Percentiles rank a stretch among this genome's conserved stretches.
Evolutionary conservation across 2,888 invertebrate genomes (phyloP).

Genomic region (Pimpla rufipes): DNA sequence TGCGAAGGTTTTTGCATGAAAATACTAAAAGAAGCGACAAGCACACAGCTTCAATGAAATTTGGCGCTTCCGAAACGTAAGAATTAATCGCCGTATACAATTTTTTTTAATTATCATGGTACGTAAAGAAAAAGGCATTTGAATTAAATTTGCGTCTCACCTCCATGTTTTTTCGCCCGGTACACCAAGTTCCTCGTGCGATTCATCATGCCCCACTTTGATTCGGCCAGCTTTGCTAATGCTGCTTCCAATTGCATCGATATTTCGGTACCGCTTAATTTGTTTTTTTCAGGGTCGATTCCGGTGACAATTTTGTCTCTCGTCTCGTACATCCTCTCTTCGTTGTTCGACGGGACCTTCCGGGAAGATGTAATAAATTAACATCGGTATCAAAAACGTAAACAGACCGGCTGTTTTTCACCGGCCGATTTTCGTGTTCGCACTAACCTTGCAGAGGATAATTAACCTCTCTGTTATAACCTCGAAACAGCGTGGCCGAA

Average conservation of each 20-base stretch:
- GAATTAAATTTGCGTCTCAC: constrained; percentile 1
- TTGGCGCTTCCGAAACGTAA: not conserved
- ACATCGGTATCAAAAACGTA: constrained; percentile 1
- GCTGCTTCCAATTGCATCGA: not conserved
- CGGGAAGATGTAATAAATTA: not conserved
- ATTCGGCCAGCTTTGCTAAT: not conserved
- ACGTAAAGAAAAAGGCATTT: constrained; percentile 1
- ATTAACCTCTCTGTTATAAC: not conserved
- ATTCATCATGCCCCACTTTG: not conserved
- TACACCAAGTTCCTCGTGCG: not conserved
- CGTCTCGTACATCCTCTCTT: constrained; percentile 1
- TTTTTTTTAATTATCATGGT: not conserved
- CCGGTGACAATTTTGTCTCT: constrained; percentile 1
- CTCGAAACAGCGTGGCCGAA: not conserved
- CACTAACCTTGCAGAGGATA: not conserved
- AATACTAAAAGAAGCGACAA: constrained; percentile 1
- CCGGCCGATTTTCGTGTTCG: constrained; percentile 1
- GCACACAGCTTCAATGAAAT: not conserved
- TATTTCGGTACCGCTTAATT: constrained; percentile 1
- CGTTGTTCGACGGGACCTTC: not conserved
- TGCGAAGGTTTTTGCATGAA: not conserved
- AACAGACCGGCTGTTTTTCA: not conserved
- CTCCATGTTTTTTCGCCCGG: not conserved
- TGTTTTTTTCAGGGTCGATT: not conserved
- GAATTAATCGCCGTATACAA: not conserved